Percentiles rank a stretch among this genome's conserved stretches.
Evolutionary conservation across 2,797 vertebrate genomes (phyloP).

Genomic region (Avahi laniger): DNA sequence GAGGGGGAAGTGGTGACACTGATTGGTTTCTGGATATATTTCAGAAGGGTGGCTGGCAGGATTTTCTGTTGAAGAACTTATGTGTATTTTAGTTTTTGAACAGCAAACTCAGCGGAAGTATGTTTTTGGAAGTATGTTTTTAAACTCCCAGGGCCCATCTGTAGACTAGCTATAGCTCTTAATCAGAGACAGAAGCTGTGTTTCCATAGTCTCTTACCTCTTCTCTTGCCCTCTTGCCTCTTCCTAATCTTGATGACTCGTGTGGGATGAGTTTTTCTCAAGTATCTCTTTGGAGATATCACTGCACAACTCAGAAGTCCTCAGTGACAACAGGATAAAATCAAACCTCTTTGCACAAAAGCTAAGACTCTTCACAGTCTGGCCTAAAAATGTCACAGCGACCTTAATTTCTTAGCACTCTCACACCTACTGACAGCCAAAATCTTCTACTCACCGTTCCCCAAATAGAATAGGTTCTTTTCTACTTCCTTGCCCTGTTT

Average conservation of each 20-base stretch:
- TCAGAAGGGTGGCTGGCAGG: background rate
- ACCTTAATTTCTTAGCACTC: background rate
- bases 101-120: background rate
- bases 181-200: background rate
- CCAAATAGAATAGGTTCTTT: background rate
- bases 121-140: background rate
- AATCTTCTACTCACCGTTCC: background rate
- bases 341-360: background rate
- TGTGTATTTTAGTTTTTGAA: slow-evolving; percentile 5
- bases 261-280: background rate
- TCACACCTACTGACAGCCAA: background rate
- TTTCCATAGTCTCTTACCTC: background rate
- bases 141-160: background rate
- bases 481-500: background rate
- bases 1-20: background rate
- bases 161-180: background rate
- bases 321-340: background rate
- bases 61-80: background rate
- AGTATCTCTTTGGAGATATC: slow-evolving; percentile 3
- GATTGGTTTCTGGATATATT: background rate
- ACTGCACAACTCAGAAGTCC: background rate
- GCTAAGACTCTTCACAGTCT: slow-evolving; percentile 3
- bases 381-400: background rate
- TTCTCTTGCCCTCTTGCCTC: background rate
- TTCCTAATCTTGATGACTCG: background rate